Evolutionary conservation across 2,113 vertebrate species (phyloP).

Genomic region (Lampris incognitus): DNA sequence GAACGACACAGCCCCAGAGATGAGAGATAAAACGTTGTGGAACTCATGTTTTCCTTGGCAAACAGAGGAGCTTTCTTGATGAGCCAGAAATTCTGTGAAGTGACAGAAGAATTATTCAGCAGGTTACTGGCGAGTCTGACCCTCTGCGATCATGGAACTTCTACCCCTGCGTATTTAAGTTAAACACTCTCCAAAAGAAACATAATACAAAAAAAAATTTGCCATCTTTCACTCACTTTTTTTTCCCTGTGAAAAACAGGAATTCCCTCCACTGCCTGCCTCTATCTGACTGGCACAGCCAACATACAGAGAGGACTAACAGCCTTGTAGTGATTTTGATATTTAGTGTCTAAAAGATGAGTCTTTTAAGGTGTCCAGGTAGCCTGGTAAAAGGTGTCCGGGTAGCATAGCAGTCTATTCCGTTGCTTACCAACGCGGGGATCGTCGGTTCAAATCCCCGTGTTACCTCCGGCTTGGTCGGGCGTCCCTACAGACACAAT

Average conservation of each 20-base stretch:
- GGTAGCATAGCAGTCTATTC: too few relatives aligned
- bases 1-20: constrained; percentile 26
- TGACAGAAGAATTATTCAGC: constrained; percentile 4
- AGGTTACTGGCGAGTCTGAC: constrained; percentile 27
- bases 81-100: constrained; percentile 16
- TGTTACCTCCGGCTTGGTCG: too few relatives aligned
- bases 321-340: constrained; percentile 18
- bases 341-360: constrained; percentile 9
- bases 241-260: constrained; percentile 28
- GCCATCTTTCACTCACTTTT: constrained; percentile 28
- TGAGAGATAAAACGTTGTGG: constrained; percentile 10
- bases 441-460: too few relatives aligned
- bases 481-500: too few relatives aligned
- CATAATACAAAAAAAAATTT: background rate
- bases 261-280: constrained; percentile 27
- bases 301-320: constrained; percentile 44
- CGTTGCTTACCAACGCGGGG: too few relatives aligned
- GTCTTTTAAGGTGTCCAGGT: background rate
- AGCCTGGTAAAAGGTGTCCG: too few relatives aligned
- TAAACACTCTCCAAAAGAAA: constrained; percentile 33
- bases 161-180: constrained; percentile 37
- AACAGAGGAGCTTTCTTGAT: constrained; percentile 49
- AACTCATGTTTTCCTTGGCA: constrained; percentile 41
- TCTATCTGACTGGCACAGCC: constrained; percentile 38
- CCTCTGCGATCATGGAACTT: constrained; percentile 18